A percentile compares a stretch with the other conserved stretches of the same genome.
Evolutionary conservation across 2,888 invertebrate species (phyloP).

Genomic region (Brenthis hecate): DNA sequence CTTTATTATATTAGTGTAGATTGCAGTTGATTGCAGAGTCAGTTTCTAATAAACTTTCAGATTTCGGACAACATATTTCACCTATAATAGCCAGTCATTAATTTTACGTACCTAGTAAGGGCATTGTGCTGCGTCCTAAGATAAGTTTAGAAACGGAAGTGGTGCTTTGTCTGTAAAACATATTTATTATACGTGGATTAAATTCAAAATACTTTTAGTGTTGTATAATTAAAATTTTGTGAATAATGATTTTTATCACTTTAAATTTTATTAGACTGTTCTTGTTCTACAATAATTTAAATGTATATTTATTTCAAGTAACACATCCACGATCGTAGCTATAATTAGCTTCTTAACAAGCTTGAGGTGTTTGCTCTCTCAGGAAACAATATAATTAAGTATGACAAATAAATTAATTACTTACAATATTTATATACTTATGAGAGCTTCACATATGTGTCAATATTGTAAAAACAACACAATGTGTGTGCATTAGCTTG

Average conservation of each 20-base stretch:
- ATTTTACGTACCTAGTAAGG: not conserved
- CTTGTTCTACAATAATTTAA: not conserved
- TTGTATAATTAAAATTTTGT: too few relatives aligned
- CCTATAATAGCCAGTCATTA: not conserved
- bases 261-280: not conserved
- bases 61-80: not conserved
- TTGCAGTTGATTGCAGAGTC: too few relatives aligned
- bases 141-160: conserved; percentile 7
- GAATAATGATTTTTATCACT: too few relatives aligned
- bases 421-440: conserved; percentile 26
- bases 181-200: too few relatives aligned
- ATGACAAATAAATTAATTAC: conserved; percentile 27
- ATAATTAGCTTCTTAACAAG: conserved; percentile 33
- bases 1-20: too few relatives aligned
- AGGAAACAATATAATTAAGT: conserved; percentile 25
- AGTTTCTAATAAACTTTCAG: not conserved
- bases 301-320: conserved; percentile 8
- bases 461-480: not conserved
- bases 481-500: not conserved
- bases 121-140: not conserved
- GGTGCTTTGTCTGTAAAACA: not conserved
- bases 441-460: not conserved
- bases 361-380: conserved; percentile 29
- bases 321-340: conserved; percentile 11
- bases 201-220: too few relatives aligned